phyloP scores from a whole-genome alignment of 2,113 vertebrate species.

The Monarcha castaneiventris region DNA sequence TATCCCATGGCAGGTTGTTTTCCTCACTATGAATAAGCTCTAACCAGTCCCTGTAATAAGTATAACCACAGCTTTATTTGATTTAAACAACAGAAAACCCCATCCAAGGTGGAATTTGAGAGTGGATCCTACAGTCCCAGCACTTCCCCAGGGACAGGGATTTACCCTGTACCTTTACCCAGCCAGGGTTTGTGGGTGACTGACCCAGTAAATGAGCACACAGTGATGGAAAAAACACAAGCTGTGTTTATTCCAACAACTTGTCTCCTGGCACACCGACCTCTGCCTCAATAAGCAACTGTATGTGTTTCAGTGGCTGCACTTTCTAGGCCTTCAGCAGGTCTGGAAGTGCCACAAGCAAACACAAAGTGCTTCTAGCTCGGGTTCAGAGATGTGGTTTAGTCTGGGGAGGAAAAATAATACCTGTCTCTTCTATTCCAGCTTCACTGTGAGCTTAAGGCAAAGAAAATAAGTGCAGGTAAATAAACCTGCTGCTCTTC shows the following conservation, averaged over 20 bases:
- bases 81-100: neutral
- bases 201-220: neutral
- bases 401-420: neutral
- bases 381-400: neutral
- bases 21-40: neutral
- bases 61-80: conserved; percentile 31
- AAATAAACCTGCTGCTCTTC: neutral
- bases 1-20: neutral
- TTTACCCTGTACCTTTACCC: neutral
- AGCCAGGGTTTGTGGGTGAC: neutral
- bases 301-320: neutral
- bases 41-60: neutral
- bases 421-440: neutral
- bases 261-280: neutral
- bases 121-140: neutral
- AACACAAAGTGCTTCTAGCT: neutral
- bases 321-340: conserved; percentile 5
- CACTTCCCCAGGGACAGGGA: neutral
- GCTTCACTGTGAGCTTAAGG: neutral
- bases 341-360: conserved; percentile 15
- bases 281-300: neutral
- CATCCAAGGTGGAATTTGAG: neutral
- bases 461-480: neutral
- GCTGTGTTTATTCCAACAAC: conserved; percentile 30
- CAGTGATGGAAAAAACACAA: neutral